These are phyloP conservation scores for Cantharis flavilabris DNA, from an alignment of 2,888 invertebrate genomes.

Conservation along the genomic window DNA sequence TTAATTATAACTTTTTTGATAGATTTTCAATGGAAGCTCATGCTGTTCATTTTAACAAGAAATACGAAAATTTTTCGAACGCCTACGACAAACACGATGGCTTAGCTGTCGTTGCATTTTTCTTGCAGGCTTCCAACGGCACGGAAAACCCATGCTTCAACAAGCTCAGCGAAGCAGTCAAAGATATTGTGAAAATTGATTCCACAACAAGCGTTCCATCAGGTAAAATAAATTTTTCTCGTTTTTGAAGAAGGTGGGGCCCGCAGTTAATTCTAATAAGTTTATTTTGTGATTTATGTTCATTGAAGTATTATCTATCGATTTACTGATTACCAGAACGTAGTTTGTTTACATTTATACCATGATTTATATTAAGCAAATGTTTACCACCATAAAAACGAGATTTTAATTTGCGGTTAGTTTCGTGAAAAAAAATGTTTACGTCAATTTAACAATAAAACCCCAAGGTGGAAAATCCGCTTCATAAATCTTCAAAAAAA, in stretches of 20 bases:
- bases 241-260: not conserved
- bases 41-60: constrained; percentile 76
- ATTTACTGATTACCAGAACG: not conserved
- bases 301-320: not conserved
- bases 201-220: constrained; percentile 46
- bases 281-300: not conserved
- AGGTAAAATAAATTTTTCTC: constrained; percentile 34
- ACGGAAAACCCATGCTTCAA: constrained; percentile 53
- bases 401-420: not conserved
- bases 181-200: constrained; percentile 51
- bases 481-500: not conserved
- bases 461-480: not conserved
- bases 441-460: not conserved
- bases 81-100: constrained; percentile 73
- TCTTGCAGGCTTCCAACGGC: constrained; percentile 58
- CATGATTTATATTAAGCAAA: not conserved
- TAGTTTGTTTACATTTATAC: not conserved
- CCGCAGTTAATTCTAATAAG: not conserved
- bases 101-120: constrained; percentile 71
- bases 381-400: not conserved
- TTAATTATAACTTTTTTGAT: constrained; percentile 22
- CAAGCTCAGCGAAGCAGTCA: constrained; percentile 50
- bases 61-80: constrained; percentile 66
- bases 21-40: constrained; percentile 80
- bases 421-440: not conserved